Conservation (phyloP, 2,113 vertebrate species). For the Caranx ignobilis region DNA sequence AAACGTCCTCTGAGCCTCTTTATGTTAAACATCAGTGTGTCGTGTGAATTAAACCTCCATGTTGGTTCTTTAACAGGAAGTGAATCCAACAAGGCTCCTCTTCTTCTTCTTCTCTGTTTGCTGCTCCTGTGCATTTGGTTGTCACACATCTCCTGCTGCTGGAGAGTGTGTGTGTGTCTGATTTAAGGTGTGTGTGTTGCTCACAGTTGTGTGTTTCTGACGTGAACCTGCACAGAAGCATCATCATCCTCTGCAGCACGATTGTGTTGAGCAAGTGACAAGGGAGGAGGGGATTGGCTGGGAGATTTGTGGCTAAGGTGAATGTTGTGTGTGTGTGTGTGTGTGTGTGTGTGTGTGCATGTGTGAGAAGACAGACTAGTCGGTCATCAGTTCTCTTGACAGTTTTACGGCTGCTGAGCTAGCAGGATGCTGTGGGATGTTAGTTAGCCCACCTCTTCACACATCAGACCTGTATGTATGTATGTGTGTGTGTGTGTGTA, state of each 20-base stretch:
- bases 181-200: background rate
- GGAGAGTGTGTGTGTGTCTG: background rate
- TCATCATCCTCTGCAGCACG: background rate
- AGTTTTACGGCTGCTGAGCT: slow-evolving; percentile 77
- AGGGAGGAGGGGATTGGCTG: slow-evolving; percentile 20
- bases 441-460: slow-evolving; percentile 59
- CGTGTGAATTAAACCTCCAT: too few relatives aligned
- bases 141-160: background rate
- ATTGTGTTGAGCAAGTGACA: slow-evolving; percentile 36
- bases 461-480: slow-evolving; percentile 46
- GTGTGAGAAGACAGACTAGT: slow-evolving; percentile 45
- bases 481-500: slow-evolving; percentile 19
- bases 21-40: background rate
- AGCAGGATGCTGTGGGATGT: slow-evolving; percentile 59
- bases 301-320: slow-evolving; percentile 69
- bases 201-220: background rate
- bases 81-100: too few relatives aligned
- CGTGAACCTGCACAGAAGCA: background rate
- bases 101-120: too few relatives aligned
- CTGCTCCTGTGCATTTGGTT: too few relatives aligned
- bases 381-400: slow-evolving; percentile 67
- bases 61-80: too few relatives aligned
- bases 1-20: background rate
- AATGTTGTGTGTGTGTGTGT: slow-evolving; percentile 38
- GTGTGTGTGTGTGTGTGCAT: slow-evolving; percentile 15